These are phyloP conservation scores for Cariama cristata DNA, from an alignment of 2,113 vertebrate genomes.

Conservation along the genomic window DNA sequence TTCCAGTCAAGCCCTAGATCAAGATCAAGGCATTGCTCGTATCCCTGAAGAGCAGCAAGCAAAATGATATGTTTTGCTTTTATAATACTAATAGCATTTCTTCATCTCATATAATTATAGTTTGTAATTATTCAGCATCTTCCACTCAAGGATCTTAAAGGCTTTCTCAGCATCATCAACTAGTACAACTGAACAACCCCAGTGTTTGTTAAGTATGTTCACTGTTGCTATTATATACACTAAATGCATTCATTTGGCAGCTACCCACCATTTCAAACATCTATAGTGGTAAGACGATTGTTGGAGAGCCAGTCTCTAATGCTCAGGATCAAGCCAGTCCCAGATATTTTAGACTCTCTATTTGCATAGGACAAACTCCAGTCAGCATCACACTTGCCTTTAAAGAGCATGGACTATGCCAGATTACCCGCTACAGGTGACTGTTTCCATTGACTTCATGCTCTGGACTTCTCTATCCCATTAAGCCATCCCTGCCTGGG, in stretches of 20 bases:
- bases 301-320: not conserved
- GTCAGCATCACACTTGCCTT: not conserved
- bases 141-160: not conserved
- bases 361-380: not conserved
- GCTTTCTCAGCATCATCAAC: not conserved
- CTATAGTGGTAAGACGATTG: not conserved
- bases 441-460: not conserved
- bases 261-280: not conserved
- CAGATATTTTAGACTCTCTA: not conserved
- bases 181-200: not conserved
- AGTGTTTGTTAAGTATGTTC: not conserved
- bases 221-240: not conserved
- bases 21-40: not conserved
- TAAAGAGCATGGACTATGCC: not conserved
- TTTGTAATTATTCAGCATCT: not conserved
- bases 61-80: not conserved
- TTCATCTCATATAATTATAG: not conserved
- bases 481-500: not conserved
- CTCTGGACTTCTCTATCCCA: not conserved
- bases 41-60: not conserved
- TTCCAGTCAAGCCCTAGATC: not conserved
- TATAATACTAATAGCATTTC: not conserved
- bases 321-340: not conserved
- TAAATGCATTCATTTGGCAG: not conserved
- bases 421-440: not conserved